A percentile compares a stretch with the other conserved stretches of the same genome.
phyloP scores from a whole-genome alignment of 2,113 vertebrate species.

The Camelus dromedarius region DNA sequence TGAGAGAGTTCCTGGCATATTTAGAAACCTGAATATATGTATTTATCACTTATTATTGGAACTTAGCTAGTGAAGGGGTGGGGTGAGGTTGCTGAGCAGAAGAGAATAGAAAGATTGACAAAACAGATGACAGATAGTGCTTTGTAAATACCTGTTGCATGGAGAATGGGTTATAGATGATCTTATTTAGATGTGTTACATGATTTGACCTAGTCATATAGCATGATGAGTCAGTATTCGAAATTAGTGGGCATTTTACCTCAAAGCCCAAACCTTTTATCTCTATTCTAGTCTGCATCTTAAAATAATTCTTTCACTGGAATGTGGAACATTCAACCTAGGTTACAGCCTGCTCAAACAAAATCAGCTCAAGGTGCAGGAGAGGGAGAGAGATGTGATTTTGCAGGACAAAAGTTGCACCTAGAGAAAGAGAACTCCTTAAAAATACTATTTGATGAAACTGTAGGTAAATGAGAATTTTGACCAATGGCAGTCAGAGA shows the following conservation, averaged over 20 bases:
- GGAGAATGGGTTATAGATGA: background rate
- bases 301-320: conserved; percentile 13
- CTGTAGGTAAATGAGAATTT: conserved; percentile 10
- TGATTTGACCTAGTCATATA: background rate
- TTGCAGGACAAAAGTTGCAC: background rate
- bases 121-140: background rate
- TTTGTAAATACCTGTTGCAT: background rate
- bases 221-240: background rate
- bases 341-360: background rate
- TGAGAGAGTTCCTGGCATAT: background rate
- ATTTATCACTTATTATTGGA: background rate
- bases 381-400: background rate
- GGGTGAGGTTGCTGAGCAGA: background rate
- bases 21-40: background rate
- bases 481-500: background rate
- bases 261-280: background rate
- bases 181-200: background rate
- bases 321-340: background rate
- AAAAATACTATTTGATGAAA: background rate
- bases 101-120: background rate
- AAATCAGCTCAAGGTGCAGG: background rate
- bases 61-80: background rate
- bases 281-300: background rate
- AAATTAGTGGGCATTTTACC: background rate
- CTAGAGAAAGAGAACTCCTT: background rate